These are phyloP conservation scores for Chascanopsetta lugubris DNA, from an alignment of 2,113 vertebrate species.

Conservation along the genomic window DNA sequence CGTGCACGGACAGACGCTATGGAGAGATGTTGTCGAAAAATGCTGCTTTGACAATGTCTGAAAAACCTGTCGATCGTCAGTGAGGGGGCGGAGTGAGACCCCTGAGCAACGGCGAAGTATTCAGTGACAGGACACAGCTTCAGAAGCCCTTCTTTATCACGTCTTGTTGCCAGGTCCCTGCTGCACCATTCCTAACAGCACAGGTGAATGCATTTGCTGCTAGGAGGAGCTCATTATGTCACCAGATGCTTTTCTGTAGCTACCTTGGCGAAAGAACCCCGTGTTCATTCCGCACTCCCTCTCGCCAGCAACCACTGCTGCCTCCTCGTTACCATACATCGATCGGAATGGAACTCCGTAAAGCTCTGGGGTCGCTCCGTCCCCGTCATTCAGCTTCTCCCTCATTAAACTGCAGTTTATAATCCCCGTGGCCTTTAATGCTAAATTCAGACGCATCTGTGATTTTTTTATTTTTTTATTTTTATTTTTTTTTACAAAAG, in stretches of 20 bases:
- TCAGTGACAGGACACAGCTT: conserved; percentile 36
- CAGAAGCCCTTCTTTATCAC: conserved; percentile 35
- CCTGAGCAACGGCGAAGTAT: conserved; percentile 27
- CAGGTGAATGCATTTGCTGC: conserved; percentile 24
- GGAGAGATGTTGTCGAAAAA: conserved; percentile 27
- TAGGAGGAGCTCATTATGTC: conserved; percentile 38
- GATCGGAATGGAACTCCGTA: conserved; percentile 67
- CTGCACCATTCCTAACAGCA: conserved; percentile 36
- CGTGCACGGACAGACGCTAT: conserved; percentile 26
- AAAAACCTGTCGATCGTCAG: conserved; percentile 50
- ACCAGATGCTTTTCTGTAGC: conserved; percentile 32
- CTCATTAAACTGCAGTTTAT: conserved; percentile 66
- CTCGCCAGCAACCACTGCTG: conserved; percentile 49
- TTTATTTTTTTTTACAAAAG: conserved; percentile 49
- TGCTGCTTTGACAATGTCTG: not conserved
- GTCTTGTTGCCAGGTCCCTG: conserved; percentile 10
- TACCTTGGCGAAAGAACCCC: conserved; percentile 33
- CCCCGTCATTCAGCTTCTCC: conserved; percentile 51
- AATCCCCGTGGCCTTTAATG: conserved; percentile 48
- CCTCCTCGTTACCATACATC: conserved; percentile 70
- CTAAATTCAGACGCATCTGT: conserved; percentile 30
- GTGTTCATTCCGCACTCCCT: conserved; percentile 46
- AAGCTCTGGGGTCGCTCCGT: conserved; percentile 51
- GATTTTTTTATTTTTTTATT: conserved; percentile 56
- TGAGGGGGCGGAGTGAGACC: conserved; percentile 25